Evolutionary conservation across 2,888 invertebrate species (phyloP), one percentile per base, ranked within the genome.

Genomic region (Acronicta leporina): DNA sequence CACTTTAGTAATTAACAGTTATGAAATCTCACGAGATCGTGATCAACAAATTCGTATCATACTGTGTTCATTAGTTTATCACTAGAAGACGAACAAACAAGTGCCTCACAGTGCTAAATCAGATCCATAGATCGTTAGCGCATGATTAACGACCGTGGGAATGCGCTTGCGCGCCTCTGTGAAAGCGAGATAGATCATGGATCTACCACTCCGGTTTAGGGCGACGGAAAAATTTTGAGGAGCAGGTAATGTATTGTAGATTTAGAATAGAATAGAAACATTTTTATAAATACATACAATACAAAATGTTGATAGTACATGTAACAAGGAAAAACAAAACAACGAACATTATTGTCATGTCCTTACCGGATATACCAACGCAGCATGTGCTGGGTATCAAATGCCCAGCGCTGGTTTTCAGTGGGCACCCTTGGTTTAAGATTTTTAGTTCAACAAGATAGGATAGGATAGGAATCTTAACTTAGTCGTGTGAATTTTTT

Each of bases 111-210:
- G 76, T 74, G 76, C 76, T 82, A 78, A 83, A 80, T 83, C 83
- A 77, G 83, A 78, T 77, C 77, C 76, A 77, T 81, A 76, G 80
- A 80, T 81, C 79, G 72, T 77, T 80, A 72, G 77, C 63, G 71
- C 57, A 80, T 82, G 85, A 86, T 86, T 79, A 80, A 80, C 79
- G 81, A 68, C 67, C 84, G 85, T 86, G 86, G 79, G 86, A 85
- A 83, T 64, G 77, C 68, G 71, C 73, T 11, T 54, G 72, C 66
- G 70, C 67, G 58, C 58, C 73, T 63, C 67, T 78, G 79, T 75
- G 82, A 82, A 80, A 54, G 50, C 67, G 8, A 59, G 72, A 71
- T 54, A 65, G 73, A 71, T 68, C 65, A 62, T 68, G 61, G 67
- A 58, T 51, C 55, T 35, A 50, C 45, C 43, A 63, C 46, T 59